phyloP scores from a whole-genome alignment of 2,888 invertebrate genomes.

The Pemphredon lugubris region DNA sequence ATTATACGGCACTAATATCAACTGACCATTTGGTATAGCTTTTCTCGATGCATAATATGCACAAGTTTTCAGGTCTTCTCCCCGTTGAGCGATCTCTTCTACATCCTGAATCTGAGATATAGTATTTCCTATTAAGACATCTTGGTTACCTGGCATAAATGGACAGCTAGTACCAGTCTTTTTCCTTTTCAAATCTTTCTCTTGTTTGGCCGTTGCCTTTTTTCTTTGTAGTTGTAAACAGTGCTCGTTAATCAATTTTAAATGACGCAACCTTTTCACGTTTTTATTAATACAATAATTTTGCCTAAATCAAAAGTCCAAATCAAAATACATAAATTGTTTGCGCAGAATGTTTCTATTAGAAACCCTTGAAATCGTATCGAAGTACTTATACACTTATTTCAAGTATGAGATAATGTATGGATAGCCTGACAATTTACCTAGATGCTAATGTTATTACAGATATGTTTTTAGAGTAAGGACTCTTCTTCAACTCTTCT shows the following conservation, averaged over 20 bases:
- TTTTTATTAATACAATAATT: slow-evolving; percentile 94
- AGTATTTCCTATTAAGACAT: slow-evolving; percentile 85
- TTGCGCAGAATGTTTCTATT: background rate
- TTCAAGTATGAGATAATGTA: no score
- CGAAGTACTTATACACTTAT: no score
- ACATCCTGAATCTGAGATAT: slow-evolving; percentile 91
- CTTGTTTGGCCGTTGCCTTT: slow-evolving; percentile 83
- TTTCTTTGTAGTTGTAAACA: slow-evolving; percentile 91
- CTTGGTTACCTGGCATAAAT: slow-evolving; percentile 82
- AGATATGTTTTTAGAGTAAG: slow-evolving; percentile 87
- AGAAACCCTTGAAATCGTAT: no score
- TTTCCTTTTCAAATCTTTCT: slow-evolving; percentile 85
- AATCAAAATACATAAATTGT: background rate
- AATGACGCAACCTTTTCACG: slow-evolving; percentile 88
- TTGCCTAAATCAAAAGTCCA: slow-evolving; percentile 80
- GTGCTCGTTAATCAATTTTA: slow-evolving; percentile 94
- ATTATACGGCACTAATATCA: slow-evolving; percentile 90
- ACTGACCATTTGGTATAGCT: slow-evolving; percentile 92
- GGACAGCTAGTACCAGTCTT: slow-evolving; percentile 86
- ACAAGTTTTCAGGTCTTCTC: slow-evolving; percentile 89
- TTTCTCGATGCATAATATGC: slow-evolving; percentile 96
- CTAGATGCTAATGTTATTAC: slow-evolving; percentile 94
- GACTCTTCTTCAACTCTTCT: slow-evolving; percentile 93
- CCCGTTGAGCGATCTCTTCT: slow-evolving; percentile 90
- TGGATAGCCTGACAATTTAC: slow-evolving; percentile 52